A percentile compares a stretch with the other conserved stretches of the same genome.
Evolutionary conservation across 2,888 invertebrate species (phyloP).

Genomic region (Eremobia ochroleuca): DNA sequence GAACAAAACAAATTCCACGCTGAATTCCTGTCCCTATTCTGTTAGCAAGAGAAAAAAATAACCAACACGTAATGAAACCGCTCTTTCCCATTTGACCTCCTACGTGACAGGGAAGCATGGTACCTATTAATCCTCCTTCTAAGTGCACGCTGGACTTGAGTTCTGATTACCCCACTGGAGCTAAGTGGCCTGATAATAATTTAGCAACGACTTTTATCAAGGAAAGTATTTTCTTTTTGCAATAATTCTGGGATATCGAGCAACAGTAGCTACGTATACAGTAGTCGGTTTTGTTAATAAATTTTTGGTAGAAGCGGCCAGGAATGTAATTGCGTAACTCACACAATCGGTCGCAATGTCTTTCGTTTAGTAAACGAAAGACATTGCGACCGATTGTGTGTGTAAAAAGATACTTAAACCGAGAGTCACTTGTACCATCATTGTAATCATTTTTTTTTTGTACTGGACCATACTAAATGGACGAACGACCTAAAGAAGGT

Average conservation of each 20-base stretch:
- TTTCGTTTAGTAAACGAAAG: too few relatives aligned
- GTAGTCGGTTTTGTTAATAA: neutral
- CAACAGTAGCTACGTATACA: neutral
- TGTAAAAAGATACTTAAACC: too few relatives aligned
- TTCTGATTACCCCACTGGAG: slow-evolving; percentile 58
- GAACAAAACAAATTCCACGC: neutral
- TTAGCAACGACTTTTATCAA: slow-evolving; percentile 55
- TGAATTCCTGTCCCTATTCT: neutral
- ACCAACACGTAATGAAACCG: slow-evolving; percentile 58
- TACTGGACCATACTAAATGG: too few relatives aligned
- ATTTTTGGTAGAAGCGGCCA: neutral
- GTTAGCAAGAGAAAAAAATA: slow-evolving; percentile 42
- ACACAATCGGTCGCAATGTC: too few relatives aligned
- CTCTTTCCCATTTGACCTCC: slow-evolving; percentile 58
- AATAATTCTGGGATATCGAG: neutral
- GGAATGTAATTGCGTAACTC: neutral
- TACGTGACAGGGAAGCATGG: slow-evolving; percentile 72
- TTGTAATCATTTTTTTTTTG: too few relatives aligned
- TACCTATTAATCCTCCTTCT: slow-evolving; percentile 69
- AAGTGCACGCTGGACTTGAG: slow-evolving; percentile 63
- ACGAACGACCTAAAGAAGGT: too few relatives aligned
- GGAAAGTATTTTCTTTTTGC: slow-evolving; percentile 13
- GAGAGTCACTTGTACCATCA: too few relatives aligned
- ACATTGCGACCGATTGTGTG: too few relatives aligned
- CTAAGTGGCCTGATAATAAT: slow-evolving; percentile 64